Base-by-base conservation (phyloP, 1,140 invertebrate genomes). In the Choristoneura fumiferana region DNA sequence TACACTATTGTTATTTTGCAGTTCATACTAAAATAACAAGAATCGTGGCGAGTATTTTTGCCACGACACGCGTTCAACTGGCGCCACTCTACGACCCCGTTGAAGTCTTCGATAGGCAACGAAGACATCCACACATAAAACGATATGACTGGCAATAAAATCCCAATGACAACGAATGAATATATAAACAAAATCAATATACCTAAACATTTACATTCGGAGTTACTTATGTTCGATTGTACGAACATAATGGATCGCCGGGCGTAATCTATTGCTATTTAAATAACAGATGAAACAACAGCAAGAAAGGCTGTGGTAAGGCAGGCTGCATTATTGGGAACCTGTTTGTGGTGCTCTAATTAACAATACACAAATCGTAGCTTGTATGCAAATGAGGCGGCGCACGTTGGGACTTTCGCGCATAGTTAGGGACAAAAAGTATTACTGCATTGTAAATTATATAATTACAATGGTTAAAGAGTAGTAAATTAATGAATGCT, bases 291-390 rank as follows among this genome's bases (percentile, higher is more conserved):
- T 74, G 76, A 71, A 74, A 81, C 78, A 78, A 84, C 74, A 77
- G 73, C 75, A 77, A 82, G 74, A 81, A 71, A 76, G 72, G 63
- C 65, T 34, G 13, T n/a, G n/a, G n/a, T n/a, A n/a, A n/a, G 63
- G 67, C 69, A 76, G 78, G 69, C 73, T 78, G 68, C 76, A 79
- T 78, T 82, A 78, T 76, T 78, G 59, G 66, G 73, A 82, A 88
- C 85, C 85, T 79, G 85, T 85, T 86, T 76, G 60, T 72, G 73
- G 73, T 85, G 82, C 80, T 87, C 85, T 87, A 87, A 89, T 88
- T 88, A 88, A 87, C 84, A 84, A 88, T 82, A 87, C 84, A 88
- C 85, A 87, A 88, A 88, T 88, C 84, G 85, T 81, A 86, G 78
- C 84, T 84, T 88, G 85, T 88, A 87, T 88, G 85, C 82, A 87